These are phyloP conservation scores for Homalodisca vitripennis DNA, from an alignment of 1,140 invertebrate genomes.

Conservation along the genomic window DNA sequence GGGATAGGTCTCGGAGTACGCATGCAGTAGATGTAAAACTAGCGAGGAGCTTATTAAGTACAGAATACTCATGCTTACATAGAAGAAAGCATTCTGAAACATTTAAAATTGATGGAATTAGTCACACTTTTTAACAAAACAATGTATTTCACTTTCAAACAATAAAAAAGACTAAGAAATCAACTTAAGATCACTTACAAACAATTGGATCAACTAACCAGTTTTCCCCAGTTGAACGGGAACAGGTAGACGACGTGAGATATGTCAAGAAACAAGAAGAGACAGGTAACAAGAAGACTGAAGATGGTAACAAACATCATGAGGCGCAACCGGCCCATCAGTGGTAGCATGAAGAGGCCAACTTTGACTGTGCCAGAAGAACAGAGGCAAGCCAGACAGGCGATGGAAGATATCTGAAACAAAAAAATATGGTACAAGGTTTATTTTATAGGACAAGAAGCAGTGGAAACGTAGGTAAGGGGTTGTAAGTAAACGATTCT, in stretches of 20 bases:
- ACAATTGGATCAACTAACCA: constrained; percentile 57
- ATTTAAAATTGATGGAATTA: too few species aligned
- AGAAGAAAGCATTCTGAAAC: constrained; percentile 61
- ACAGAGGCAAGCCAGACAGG: constrained; percentile 70
- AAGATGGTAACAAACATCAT: constrained; percentile 80
- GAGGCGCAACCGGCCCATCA: constrained; percentile 59
- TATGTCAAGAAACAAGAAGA: constrained; percentile 81
- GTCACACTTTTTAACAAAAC: not conserved
- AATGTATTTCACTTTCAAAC: not conserved
- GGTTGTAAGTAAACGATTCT: too few species aligned
- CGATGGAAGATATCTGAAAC: constrained; percentile 68
- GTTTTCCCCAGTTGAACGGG: constrained; percentile 77
- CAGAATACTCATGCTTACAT: constrained; percentile 62
- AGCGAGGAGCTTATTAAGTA: constrained; percentile 63
- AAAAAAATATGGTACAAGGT: constrained; percentile 11
- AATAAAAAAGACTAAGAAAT: not conserved
- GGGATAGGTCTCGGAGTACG: constrained; percentile 59
- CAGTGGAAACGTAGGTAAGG: too few species aligned
- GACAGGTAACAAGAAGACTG: constrained; percentile 74
- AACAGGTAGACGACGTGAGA: constrained; percentile 77
- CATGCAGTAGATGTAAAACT: constrained; percentile 61
- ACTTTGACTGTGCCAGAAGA: constrained; percentile 74
- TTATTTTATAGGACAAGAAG: not conserved
- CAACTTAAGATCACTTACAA: not conserved
- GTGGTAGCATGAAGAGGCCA: constrained; percentile 70